Conservation (phyloP, 1,140 invertebrate species). For the Rhagoletis zephyria region DNA sequence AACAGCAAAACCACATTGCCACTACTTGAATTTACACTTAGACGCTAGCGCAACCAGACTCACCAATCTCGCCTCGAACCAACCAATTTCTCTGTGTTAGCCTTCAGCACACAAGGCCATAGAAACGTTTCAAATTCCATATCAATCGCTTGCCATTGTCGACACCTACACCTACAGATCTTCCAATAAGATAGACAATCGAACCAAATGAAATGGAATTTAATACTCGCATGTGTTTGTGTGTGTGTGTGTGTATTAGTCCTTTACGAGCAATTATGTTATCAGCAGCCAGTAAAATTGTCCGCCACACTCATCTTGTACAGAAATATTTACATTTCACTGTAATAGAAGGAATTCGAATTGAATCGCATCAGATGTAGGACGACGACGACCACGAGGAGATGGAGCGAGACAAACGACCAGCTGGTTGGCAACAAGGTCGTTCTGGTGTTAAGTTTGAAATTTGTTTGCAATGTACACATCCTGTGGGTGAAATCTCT, state of each 20-base stretch:
- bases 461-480: background rate
- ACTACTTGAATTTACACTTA: slow-evolving; percentile 45
- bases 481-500: too few species aligned
- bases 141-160: background rate
- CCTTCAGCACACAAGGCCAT: background rate
- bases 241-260: background rate
- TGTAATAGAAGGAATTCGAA: slow-evolving; percentile 7
- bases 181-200: background rate
- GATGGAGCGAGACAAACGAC: background rate
- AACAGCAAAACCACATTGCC: slow-evolving; percentile 17
- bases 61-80: background rate
- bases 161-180: background rate
- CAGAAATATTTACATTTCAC: slow-evolving; percentile 38
- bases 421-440: background rate
- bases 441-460: background rate
- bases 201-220: background rate
- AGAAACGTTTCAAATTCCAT: slow-evolving; percentile 33
- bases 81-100: background rate
- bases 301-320: background rate
- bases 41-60: background rate
- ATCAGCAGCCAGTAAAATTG: background rate
- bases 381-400: background rate
- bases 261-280: background rate
- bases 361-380: background rate
- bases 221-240: background rate